These are phyloP conservation scores for Phenganax subtilis DNA, from an alignment of 92 coral and sea anemone species.

Conservation along the genomic window DNA sequence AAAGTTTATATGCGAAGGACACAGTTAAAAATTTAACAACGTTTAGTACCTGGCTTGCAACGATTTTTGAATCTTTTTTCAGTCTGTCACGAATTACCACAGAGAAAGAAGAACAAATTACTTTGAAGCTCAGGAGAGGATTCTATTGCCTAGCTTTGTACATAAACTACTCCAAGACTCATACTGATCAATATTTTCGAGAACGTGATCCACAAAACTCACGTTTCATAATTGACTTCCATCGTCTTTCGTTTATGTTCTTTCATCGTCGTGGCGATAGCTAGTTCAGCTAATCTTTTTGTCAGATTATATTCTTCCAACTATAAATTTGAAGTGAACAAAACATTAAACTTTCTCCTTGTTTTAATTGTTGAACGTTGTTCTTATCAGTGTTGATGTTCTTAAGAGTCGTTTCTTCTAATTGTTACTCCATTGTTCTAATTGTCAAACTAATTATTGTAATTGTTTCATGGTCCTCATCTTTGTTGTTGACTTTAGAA, in stretches of 20 bases:
- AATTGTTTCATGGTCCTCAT: too few relatives aligned
- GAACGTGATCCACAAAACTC: slow-evolving; percentile 7
- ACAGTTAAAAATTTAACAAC: neutral
- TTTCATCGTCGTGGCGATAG: slow-evolving; percentile 81
- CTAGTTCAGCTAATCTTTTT: slow-evolving; percentile 77
- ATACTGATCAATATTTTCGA: neutral
- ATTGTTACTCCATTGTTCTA: neutral
- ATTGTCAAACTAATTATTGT: too few relatives aligned
- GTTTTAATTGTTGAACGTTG: neutral
- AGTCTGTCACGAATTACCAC: slow-evolving; percentile 37
- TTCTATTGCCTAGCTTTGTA: too few relatives aligned
- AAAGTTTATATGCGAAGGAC: neutral
- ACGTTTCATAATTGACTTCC: slow-evolving; percentile 66
- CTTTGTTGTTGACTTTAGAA: neutral
- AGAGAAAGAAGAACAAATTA: neutral
- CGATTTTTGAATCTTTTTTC: slow-evolving; percentile 56
- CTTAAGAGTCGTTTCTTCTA: neutral
- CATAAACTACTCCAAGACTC: too few relatives aligned
- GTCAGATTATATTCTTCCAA: slow-evolving; percentile 77
- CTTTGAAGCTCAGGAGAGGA: neutral
- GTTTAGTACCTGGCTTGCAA: slow-evolving; percentile 66
- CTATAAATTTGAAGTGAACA: slow-evolving; percentile 28
- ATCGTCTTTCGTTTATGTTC: slow-evolving; percentile 73
- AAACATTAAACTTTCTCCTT: neutral
- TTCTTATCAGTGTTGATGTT: neutral